phyloP scores from a whole-genome alignment of 2,113 vertebrate species.

The Dicrurus megarhynchus region DNA sequence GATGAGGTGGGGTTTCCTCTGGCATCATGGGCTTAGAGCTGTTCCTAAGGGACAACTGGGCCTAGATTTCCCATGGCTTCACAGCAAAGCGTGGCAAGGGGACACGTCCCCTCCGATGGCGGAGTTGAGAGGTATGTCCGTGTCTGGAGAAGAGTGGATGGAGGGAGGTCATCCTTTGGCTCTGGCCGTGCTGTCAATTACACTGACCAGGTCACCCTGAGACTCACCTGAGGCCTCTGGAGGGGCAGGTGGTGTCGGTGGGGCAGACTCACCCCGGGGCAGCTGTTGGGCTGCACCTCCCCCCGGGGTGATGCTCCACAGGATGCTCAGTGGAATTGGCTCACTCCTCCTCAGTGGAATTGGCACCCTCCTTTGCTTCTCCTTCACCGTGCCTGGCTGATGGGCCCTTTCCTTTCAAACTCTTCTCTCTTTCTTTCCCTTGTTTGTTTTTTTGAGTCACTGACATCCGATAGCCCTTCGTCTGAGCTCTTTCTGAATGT shows the following conservation, averaged over 20 bases:
- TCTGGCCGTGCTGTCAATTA: constrained; percentile 67
- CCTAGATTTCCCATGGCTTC: neutral
- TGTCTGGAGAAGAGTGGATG: constrained; percentile 31
- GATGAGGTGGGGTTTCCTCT: neutral
- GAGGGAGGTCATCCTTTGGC: neutral
- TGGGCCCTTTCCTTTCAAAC: constrained; percentile 34
- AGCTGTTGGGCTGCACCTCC: neutral
- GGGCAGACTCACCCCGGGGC: neutral
- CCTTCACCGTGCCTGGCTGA: constrained; percentile 39
- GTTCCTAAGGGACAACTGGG: neutral
- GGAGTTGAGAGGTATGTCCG: constrained; percentile 75
- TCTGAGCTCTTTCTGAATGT: constrained; percentile 43
- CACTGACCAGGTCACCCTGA: constrained; percentile 48
- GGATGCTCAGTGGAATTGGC: constrained; percentile 70
- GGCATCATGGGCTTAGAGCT: neutral
- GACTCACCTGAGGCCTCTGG: neutral
- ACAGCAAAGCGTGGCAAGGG: neutral
- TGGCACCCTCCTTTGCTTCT: constrained; percentile 64
- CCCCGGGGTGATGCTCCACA: neutral
- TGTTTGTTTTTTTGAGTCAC: neutral
- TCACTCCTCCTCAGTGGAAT: constrained; percentile 28
- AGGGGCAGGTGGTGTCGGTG: neutral
- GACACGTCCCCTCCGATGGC: constrained; percentile 29
- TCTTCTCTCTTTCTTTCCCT: constrained; percentile 1
- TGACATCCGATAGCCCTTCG: neutral